A percentile compares a stretch with the other conserved stretches of the same genome.
phyloP scores from a whole-genome alignment of 2,888 invertebrate genomes.

The Crematogaster levior region DNA sequence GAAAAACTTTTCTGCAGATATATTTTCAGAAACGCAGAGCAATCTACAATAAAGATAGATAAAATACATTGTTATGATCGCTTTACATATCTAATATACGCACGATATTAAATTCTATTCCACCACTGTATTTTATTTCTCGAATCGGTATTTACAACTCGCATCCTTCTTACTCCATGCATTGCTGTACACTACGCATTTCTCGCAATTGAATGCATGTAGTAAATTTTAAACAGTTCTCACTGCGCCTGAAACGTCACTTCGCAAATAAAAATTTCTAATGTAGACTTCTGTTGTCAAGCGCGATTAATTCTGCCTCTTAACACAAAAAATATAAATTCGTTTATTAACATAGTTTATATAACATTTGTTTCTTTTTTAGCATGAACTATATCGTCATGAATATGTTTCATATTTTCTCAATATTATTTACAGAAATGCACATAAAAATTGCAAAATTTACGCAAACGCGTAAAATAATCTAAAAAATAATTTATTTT shows the following conservation, averaged over 20 bases:
- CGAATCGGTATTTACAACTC: conserved; percentile 72
- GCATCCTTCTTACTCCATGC: conserved; percentile 44
- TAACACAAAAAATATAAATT: conserved; percentile 48
- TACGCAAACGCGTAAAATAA: conserved; percentile 61
- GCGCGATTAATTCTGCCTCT: conserved; percentile 38
- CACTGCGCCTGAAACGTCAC: conserved; percentile 65
- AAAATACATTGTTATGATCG: conserved; percentile 66
- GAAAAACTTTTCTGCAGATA: conserved; percentile 53
- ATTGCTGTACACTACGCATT: conserved; percentile 61
- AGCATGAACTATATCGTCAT: conserved; percentile 30
- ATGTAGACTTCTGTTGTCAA: conserved; percentile 56
- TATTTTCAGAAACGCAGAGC: conserved; percentile 56
- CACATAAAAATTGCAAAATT: conserved; percentile 76
- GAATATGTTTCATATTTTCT: conserved; percentile 38
- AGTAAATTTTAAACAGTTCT: conserved; percentile 84
- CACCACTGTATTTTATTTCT: conserved; percentile 64
- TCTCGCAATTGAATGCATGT: conserved; percentile 67
- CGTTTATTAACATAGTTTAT: no score
- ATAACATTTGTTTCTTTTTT: conserved; percentile 9
- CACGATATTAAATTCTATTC: conserved; percentile 65
- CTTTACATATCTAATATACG: conserved; percentile 56
- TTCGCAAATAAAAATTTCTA: conserved; percentile 68
- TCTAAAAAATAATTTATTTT: conserved; percentile 71
- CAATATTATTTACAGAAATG: conserved; percentile 80
- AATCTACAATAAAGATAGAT: conserved; percentile 67